phyloP scores from a whole-genome alignment of 2,888 invertebrate species.

The Drosophila percnosoma region DNA sequence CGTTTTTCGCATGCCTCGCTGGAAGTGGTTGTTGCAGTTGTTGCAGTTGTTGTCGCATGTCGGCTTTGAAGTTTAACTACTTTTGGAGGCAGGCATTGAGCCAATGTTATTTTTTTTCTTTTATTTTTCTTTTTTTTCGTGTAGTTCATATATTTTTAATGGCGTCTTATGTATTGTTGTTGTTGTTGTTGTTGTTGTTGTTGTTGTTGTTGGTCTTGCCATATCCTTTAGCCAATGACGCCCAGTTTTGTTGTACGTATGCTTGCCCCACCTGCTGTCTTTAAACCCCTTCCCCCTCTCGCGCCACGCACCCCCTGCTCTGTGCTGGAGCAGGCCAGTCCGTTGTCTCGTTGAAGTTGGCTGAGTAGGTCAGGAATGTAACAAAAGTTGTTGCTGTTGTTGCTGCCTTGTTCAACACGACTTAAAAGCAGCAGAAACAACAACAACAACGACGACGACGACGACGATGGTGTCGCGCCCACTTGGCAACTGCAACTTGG shows the following conservation, averaged over 20 bases:
- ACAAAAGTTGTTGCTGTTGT: conserved; percentile 49
- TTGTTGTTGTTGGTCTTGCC: conserved; percentile 48
- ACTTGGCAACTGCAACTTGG: conserved; percentile 70
- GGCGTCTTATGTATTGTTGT: conserved; percentile 25
- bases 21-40: conserved; percentile 30
- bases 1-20: conserved; percentile 54
- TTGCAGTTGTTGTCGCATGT: conserved; percentile 31
- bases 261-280: conserved; percentile 18
- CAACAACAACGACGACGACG: conserved; percentile 22
- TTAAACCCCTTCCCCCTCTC: not conserved
- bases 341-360: conserved; percentile 57
- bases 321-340: conserved; percentile 14
- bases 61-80: conserved; percentile 74
- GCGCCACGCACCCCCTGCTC: not conserved
- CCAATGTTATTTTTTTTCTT: conserved; percentile 16
- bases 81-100: conserved; percentile 65
- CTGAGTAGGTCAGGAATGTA: conserved; percentile 77
- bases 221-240: conserved; percentile 68
- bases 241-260: conserved; percentile 37
- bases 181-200: conserved; percentile 49
- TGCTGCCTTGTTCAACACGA: conserved; percentile 58
- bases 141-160: conserved; percentile 28
- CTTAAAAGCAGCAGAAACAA: conserved; percentile 42
- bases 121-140: conserved; percentile 11
- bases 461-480: conserved; percentile 60